Conservation (phyloP, 1,140 invertebrate genomes). For the Leptopilina boulardi region DNA sequence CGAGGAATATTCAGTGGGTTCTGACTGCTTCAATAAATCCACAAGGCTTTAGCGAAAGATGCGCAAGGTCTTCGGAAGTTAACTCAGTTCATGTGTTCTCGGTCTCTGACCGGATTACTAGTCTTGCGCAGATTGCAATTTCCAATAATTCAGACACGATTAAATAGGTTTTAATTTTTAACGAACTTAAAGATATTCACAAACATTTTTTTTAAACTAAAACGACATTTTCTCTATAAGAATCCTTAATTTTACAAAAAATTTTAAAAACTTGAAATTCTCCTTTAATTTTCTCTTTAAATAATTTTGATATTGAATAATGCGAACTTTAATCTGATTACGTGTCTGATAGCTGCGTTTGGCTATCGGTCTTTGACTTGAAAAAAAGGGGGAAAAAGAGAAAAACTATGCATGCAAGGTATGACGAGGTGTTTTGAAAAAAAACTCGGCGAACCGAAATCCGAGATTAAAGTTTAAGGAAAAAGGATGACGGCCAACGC, state of each 20-base stretch:
- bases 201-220: too few species aligned
- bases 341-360: background rate
- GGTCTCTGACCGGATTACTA: slow-evolving; percentile 24
- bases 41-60: background rate
- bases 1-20: background rate
- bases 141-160: background rate
- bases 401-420: background rate
- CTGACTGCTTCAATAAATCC: background rate
- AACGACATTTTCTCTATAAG: too few species aligned
- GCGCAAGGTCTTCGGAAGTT: slow-evolving; percentile 5
- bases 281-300: too few species aligned
- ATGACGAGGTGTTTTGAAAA: slow-evolving; percentile 27
- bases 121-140: slow-evolving; percentile 8
- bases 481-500: slow-evolving; percentile 44
- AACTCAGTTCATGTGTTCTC: slow-evolving; percentile 28
- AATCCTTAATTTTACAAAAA: too few species aligned
- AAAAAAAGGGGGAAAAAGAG: background rate
- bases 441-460: slow-evolving; percentile 28
- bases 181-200: too few species aligned
- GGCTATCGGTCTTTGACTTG: background rate
- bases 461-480: slow-evolving; percentile 28
- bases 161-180: background rate
- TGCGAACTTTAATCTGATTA: background rate
- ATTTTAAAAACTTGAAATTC: too few species aligned
- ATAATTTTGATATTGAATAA: too few species aligned